Evolutionary conservation across 2,888 invertebrate genomes (phyloP).

Genomic region (Smittia sp.): DNA sequence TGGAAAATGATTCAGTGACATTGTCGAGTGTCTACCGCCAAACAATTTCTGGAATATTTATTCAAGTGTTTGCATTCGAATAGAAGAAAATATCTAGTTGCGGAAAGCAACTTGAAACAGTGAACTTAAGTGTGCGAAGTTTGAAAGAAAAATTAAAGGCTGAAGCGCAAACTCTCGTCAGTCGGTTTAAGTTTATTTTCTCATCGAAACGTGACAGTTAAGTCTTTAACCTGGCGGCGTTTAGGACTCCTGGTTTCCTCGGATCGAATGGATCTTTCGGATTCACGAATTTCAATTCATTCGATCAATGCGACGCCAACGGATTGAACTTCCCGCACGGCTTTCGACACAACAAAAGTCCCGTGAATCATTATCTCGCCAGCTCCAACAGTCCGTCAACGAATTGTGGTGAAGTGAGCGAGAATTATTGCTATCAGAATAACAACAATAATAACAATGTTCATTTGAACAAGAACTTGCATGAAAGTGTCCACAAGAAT

Average conservation of each 20-base stretch:
- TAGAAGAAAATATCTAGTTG: no score
- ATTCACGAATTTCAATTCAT: constrained; percentile 39
- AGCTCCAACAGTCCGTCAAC: constrained; percentile 36
- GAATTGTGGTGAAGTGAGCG: not conserved
- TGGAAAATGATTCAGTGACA: no score
- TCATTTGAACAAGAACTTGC: constrained; percentile 31
- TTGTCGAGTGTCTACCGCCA: no score
- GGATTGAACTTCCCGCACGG: constrained; percentile 29
- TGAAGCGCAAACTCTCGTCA: no score
- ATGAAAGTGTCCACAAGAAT: constrained; percentile 34
- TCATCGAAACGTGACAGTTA: not conserved
- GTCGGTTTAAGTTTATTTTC: no score
- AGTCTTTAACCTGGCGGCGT: constrained; percentile 50
- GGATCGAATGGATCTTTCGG: constrained; percentile 40
- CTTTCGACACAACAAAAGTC: constrained; percentile 36
- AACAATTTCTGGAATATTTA: no score
- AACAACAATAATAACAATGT: constrained; percentile 42
- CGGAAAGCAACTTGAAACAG: no score
- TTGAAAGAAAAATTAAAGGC: not conserved
- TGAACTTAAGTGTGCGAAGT: no score
- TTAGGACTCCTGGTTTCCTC: constrained; percentile 45
- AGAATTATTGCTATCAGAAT: constrained; percentile 37
- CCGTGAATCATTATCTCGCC: constrained; percentile 29
- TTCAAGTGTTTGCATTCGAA: no score
- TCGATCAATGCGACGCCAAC: constrained; percentile 16